Conservation (phyloP, 2,797 vertebrate species). For the Amphiprion clarkii region DNA sequence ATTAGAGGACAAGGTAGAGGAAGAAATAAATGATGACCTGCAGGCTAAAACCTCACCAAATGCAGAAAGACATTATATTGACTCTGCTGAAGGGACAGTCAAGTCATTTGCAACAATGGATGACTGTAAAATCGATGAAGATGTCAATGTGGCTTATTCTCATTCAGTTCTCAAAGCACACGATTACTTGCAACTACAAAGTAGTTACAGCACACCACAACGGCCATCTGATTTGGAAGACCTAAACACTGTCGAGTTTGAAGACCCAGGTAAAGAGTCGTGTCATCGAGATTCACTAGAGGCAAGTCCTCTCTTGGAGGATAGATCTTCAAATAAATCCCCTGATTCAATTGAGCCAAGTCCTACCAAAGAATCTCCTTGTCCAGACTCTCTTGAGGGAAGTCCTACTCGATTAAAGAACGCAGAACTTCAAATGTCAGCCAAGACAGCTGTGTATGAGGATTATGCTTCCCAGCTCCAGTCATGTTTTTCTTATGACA, state of each 20-base stretch:
- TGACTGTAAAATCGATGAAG: slow-evolving; percentile 10
- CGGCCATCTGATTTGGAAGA: slow-evolving; percentile 84
- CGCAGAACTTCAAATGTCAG: slow-evolving; percentile 53
- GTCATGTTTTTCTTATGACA: slow-evolving; percentile 69
- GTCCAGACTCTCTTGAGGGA: slow-evolving; percentile 93
- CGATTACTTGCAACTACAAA: slow-evolving; percentile 58
- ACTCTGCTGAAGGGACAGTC: slow-evolving; percentile 13
- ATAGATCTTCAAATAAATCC: slow-evolving; percentile 93
- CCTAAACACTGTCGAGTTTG: slow-evolving; percentile 81
- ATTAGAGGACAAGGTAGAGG: not conserved
- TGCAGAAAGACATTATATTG: slow-evolving; percentile 14
- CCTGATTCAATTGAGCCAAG: slow-evolving; percentile 98
- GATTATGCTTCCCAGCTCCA: slow-evolving; percentile 78
- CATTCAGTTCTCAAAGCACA: slow-evolving; percentile 30
- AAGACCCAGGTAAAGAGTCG: slow-evolving; percentile 83
- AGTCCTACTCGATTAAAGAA: slow-evolving; percentile 89
- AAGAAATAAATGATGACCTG: slow-evolving; percentile 6
- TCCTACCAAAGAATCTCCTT: slow-evolving; percentile 92
- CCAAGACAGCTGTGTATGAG: slow-evolving; percentile 73
- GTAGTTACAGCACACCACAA: slow-evolving; percentile 79
- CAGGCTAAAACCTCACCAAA: slow-evolving; percentile 18
- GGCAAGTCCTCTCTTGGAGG: slow-evolving; percentile 91
- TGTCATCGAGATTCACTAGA: slow-evolving; percentile 94
- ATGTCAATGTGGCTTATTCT: slow-evolving; percentile 15
- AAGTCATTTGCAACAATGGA: slow-evolving; percentile 5